phyloP scores from a whole-genome alignment of 2,113 vertebrate genomes.

The Larimichthys polyactis region DNA sequence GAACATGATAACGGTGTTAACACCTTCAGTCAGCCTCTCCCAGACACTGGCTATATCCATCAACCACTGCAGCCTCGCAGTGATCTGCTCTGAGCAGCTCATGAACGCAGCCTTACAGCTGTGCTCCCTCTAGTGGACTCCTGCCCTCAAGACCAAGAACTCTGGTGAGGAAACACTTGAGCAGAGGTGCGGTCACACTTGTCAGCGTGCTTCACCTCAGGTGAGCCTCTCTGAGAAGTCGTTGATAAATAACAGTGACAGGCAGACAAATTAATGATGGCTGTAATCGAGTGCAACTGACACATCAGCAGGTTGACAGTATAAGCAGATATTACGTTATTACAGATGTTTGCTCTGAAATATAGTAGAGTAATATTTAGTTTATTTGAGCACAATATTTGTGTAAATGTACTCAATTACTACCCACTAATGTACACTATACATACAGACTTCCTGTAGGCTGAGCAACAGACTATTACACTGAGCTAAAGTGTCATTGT shows the following conservation, averaged over 20 bases:
- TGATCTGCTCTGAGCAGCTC: constrained; percentile 1
- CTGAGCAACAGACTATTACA: neutral
- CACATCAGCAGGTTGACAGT: neutral
- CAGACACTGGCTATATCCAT: constrained; percentile 28
- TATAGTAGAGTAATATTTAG: too few species aligned
- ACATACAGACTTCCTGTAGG: neutral
- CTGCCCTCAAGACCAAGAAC: constrained; percentile 29
- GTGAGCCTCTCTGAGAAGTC: neutral
- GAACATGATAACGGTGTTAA: neutral
- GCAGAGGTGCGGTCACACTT: constrained; percentile 15
- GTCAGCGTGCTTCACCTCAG: neutral
- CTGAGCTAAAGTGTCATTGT: neutral
- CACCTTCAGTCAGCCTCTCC: neutral
- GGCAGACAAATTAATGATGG: neutral
- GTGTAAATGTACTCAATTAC: neutral
- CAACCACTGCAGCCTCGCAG: constrained; percentile 12
- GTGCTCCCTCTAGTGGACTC: constrained; percentile 81
- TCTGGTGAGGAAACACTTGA: constrained; percentile 1
- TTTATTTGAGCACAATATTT: neutral
- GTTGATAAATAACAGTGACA: constrained; percentile 5
- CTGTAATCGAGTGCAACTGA: neutral
- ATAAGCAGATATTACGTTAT: neutral
- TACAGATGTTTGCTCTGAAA: too few species aligned
- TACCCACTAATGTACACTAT: neutral
- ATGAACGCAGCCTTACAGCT: constrained; percentile 48